Conservation (phyloP, 2,797 vertebrate species). For the Phataginus tricuspis region DNA sequence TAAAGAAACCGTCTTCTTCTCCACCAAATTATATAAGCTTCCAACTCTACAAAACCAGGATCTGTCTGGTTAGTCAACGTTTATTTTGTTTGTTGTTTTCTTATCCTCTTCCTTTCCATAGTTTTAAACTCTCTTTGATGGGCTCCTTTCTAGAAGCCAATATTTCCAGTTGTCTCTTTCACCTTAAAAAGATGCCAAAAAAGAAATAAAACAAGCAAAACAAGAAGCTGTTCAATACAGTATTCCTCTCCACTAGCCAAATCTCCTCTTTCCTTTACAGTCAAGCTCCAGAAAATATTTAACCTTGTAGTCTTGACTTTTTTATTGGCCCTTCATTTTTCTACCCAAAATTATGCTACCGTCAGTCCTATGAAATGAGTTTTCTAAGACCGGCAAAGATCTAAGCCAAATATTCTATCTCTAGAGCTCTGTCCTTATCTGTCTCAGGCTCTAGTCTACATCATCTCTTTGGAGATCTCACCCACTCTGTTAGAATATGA, state of each 20-base stretch:
- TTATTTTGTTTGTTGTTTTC: neutral
- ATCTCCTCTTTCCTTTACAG: neutral
- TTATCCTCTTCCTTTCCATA: constrained; percentile 1
- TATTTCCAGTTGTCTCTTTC: constrained; percentile 24
- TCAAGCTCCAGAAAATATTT: neutral
- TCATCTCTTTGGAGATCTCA: neutral
- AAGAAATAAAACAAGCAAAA: neutral
- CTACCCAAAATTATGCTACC: neutral
- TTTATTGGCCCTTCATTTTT: neutral
- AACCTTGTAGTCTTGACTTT: neutral
- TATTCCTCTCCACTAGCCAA: neutral
- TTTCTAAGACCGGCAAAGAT: neutral
- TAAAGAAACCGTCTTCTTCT: neutral
- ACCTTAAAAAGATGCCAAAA: neutral
- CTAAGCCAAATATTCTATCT: neutral
- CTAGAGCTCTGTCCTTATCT: neutral
- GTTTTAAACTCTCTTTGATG: neutral
- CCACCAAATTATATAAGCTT: neutral
- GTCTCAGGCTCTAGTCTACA: neutral
- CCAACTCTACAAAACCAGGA: neutral
- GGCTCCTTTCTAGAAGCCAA: neutral
- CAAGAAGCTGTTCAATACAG: neutral
- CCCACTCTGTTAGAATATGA: neutral
- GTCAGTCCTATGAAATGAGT: neutral
- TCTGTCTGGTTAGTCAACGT: neutral